A percentile compares a stretch with the other conserved stretches of the same genome.
Conservation (phyloP, 2,797 vertebrate genomes). For the Platalea minor region DNA sequence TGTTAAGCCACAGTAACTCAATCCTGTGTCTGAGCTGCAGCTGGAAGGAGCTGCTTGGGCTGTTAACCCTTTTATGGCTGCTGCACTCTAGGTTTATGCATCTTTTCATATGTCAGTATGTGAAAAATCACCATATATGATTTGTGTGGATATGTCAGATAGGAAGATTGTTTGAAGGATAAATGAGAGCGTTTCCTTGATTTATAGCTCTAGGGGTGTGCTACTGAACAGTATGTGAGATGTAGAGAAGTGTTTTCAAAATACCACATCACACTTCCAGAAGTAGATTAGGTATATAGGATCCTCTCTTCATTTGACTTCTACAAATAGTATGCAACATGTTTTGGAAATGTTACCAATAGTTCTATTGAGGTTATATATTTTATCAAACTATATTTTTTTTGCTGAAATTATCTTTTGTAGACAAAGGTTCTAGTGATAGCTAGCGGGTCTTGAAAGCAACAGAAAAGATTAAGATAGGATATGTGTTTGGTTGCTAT, state of each 20-base stretch:
- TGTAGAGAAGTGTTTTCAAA: background rate
- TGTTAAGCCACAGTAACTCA: slow-evolving; percentile 63
- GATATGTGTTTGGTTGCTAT: background rate
- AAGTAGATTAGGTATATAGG: background rate
- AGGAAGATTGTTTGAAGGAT: background rate
- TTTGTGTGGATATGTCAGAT: background rate
- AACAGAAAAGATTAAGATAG: background rate
- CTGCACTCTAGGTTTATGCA: background rate
- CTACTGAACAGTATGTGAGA: background rate
- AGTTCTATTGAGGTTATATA: background rate
- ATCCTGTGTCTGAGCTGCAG: slow-evolving; percentile 48
- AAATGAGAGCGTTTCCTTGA: background rate
- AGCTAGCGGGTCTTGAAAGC: background rate
- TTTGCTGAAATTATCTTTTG: background rate
- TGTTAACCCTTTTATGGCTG: slow-evolving; percentile 15
- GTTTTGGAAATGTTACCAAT: background rate
- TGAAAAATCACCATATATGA: background rate
- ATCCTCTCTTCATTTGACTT: background rate
- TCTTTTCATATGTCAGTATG: background rate
- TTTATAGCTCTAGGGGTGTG: background rate
- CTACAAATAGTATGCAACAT: background rate
- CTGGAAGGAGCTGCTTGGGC: slow-evolving; percentile 41
- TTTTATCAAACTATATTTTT: background rate
- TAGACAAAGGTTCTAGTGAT: background rate
- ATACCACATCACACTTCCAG: background rate